Evolutionary conservation across 2,113 vertebrate genomes (phyloP), one percentile per base, ranked within the genome.

Genomic region (Halcyon malimbica): DNA sequence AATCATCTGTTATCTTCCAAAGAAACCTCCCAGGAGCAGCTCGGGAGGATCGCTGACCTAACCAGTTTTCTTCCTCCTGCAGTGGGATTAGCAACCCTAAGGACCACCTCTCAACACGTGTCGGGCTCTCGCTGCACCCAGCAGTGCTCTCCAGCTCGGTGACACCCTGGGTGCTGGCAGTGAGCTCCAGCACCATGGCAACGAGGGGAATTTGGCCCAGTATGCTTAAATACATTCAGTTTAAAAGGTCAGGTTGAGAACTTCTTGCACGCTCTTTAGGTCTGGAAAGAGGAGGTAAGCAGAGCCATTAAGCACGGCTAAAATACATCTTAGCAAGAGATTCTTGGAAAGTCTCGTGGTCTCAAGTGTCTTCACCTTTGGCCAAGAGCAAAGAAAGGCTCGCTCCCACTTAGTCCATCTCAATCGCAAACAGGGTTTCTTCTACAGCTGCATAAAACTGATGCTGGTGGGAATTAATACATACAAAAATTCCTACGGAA

Each of bases 311-410:
- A 44, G 48, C 62, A 19, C 1, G 26, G 71, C 77, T 87, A 48
- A 80, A 56, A 83, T 26, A 63, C n/a, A 16, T 83, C 62, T 70
- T 57, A 83, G 39, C n/a, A 92, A 35, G 46, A 91, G 82, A 95
- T 89, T 96, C 64, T 67, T 96, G 82, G 89, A 92, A 79, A 73
- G 73, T 24, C 57, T 95, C 14, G 3, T 6, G 5, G 85, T 76
- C 88, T 76, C 91, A 7, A 68, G 81, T 26, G 91, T 54, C 77
- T 87, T 67, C 91, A 83, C 95, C 93, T 83, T 70, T 93, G 91
- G 88, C 88, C 63, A 93, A 42, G 68, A 93, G 91, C 88, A 91
- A 87, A 86, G 93, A 29, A 51, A 79, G 68, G 35, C 25, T 83
- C 3, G 20, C 88, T 94, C 54, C 73, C 60, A 33, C 41, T 85